Percentiles rank a stretch among this genome's conserved stretches.
These are phyloP conservation scores for Suillia variegata DNA, from an alignment of 2,888 invertebrate species.

Conservation along the genomic window DNA sequence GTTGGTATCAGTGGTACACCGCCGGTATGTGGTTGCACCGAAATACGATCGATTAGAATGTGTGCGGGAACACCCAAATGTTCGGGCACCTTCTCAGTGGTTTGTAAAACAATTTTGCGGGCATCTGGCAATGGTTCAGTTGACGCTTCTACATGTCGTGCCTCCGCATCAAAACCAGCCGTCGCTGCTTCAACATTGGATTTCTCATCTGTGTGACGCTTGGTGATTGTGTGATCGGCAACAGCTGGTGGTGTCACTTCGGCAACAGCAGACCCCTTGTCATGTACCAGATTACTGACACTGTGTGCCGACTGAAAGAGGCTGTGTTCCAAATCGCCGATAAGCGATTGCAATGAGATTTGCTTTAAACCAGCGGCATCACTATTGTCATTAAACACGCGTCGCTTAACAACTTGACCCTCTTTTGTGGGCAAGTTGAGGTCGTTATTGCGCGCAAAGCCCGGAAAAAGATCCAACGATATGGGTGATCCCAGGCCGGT, in stretches of 20 bases:
- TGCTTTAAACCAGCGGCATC: conserved; percentile 41
- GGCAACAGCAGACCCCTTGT: conserved; percentile 34
- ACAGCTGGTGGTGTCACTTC: conserved; percentile 31
- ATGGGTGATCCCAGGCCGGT: conserved; percentile 33
- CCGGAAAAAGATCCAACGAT: conserved; percentile 34
- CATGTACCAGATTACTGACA: conserved; percentile 36
- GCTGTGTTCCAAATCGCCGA: conserved; percentile 51
- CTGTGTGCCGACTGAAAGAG: conserved; percentile 50
- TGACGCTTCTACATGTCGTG: background rate
- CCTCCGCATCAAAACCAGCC: background rate
- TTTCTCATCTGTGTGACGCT: conserved; percentile 8
- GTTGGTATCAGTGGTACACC: conserved; percentile 42
- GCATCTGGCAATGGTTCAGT: conserved; percentile 5
- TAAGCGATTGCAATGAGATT: conserved; percentile 49
- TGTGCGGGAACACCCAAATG: conserved; percentile 42
- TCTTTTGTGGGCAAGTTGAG: conserved; percentile 22
- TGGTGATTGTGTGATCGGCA: background rate
- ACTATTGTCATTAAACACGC: conserved; percentile 34
- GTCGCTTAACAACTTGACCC: conserved; percentile 43
- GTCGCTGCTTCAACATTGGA: background rate
- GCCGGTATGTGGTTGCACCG: conserved; percentile 43
- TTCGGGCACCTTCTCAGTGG: conserved; percentile 43
- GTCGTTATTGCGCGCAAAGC: conserved; percentile 28
- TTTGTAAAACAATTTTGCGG: conserved; percentile 38
- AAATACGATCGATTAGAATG: conserved; percentile 53